Conservation (phyloP, 2,888 invertebrate genomes). For the Acrobasis repandana region DNA sequence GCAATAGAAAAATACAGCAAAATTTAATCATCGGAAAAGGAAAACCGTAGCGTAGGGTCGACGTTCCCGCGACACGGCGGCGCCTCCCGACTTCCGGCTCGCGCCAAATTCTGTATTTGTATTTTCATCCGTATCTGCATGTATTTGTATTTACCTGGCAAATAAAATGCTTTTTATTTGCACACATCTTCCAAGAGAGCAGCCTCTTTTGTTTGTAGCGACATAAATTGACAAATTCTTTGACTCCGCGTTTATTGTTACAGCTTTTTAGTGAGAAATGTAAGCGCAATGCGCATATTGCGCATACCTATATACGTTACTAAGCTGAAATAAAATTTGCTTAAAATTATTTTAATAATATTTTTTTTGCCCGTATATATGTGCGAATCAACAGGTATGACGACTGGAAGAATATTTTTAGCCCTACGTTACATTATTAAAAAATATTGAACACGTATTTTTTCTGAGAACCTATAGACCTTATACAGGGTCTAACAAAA, state of each 20-base stretch:
- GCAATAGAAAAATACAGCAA: constrained; percentile 4
- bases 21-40: constrained; percentile 23
- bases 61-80: constrained; percentile 7
- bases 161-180: constrained; percentile 26
- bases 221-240: constrained; percentile 14
- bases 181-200: constrained; percentile 16
- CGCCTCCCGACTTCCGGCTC: constrained; percentile 21
- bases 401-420: no score
- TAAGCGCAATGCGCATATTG: no score
- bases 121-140: constrained; percentile 19
- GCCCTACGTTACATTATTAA: no score
- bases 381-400: no score
- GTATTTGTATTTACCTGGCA: constrained; percentile 24
- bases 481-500: no score
- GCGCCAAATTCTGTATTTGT: constrained; percentile 22
- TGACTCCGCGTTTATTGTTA: not conserved
- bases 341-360: no score
- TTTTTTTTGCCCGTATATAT: no score
- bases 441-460: no score
- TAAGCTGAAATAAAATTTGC: no score
- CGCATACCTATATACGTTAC: no score
- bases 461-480: no score
- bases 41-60: constrained; percentile 18
- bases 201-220: constrained; percentile 15
- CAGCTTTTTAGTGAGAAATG: not conserved